Base-by-base conservation (phyloP, 2,113 vertebrate species). In the Dicentrarchus labrax region DNA sequence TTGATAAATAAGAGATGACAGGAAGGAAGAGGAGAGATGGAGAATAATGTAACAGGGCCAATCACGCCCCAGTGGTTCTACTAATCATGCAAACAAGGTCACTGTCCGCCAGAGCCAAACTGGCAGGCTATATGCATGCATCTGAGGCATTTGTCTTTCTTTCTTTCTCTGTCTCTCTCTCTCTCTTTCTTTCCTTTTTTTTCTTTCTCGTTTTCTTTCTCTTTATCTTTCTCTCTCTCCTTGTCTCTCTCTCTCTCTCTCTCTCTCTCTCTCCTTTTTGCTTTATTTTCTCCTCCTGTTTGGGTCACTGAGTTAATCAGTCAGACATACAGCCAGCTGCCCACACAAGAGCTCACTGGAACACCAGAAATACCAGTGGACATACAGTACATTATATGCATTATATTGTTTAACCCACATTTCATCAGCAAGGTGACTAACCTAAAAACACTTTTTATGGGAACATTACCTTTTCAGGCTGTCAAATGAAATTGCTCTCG, bases 1-100 rank as follows among this genome's bases (percentile, higher is more conserved):
- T 77, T 91, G 90, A 92, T 91, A 85, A 90, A 93, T 91, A 84
- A 87, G 88, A 92, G 86, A 92, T 93, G 93, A 91, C 89, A 89
- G 86, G 68, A 78, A 91, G 80, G 82, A 88, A 86, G 65, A 84
- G 60, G 64, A 81, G 82, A 84, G 85, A 82, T 86, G 76, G 82
- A 80, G 80, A 88, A 85, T 87, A 87, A 93, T 92, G 87, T 90
- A 89, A 89, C 88, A 56, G 78, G 82, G 88, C 91, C 91, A 89
- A 89, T 93, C 89, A 91, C 78, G 88, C 91, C 89, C 93, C 93
- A 92, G 91, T 87, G 90, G 82, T 91, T 93, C 88, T 89, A 90
- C 92, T 94, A 94, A 95, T 94, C 94, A 93, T 91, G 86, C 91
- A 92, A 92, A 94, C 94, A 94, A 94, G 93, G 93, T 94, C 93